These are phyloP conservation scores for Ophonus ardosiacus DNA, from an alignment of 2,888 invertebrate species.

Conservation along the genomic window DNA sequence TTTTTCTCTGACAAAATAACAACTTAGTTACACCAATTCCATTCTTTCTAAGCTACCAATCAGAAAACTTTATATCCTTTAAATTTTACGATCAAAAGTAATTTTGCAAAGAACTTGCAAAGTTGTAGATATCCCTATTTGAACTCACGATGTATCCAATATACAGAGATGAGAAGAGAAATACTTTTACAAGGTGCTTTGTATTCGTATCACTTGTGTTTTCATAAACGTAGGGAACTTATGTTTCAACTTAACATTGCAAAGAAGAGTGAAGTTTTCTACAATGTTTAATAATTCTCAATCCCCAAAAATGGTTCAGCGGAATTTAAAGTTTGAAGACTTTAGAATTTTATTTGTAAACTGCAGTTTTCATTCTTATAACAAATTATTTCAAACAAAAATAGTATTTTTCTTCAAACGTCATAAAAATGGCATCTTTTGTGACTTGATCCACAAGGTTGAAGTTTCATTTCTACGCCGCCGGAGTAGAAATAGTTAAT, in stretches of 20 bases:
- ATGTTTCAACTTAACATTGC: neutral
- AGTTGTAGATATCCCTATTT: constrained; percentile 17
- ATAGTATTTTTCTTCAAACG: no score
- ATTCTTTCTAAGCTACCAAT: constrained; percentile 48
- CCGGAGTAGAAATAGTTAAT: no score
- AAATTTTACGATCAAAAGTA: constrained; percentile 48
- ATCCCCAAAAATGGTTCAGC: neutral
- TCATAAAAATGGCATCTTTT: no score
- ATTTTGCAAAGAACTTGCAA: constrained; percentile 35
- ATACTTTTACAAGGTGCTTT: constrained; percentile 17
- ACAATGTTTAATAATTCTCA: neutral
- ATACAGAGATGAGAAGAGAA: neutral
- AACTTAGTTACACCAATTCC: constrained; percentile 15
- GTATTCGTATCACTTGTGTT: constrained; percentile 30
- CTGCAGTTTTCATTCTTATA: no score
- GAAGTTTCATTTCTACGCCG: no score
- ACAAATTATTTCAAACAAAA: no score
- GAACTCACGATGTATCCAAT: constrained; percentile 18
- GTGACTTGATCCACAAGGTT: no score
- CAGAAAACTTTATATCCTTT: constrained; percentile 45
- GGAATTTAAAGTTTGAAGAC: no score
- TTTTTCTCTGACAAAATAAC: neutral
- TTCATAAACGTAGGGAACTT: neutral
- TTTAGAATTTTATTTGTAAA: no score
- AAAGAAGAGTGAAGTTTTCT: neutral